Percentiles rank a stretch among this genome's conserved stretches.
These are phyloP conservation scores for Nansenia antarctica DNA, from an alignment of 2,113 vertebrate species.

Conservation along the genomic window DNA sequence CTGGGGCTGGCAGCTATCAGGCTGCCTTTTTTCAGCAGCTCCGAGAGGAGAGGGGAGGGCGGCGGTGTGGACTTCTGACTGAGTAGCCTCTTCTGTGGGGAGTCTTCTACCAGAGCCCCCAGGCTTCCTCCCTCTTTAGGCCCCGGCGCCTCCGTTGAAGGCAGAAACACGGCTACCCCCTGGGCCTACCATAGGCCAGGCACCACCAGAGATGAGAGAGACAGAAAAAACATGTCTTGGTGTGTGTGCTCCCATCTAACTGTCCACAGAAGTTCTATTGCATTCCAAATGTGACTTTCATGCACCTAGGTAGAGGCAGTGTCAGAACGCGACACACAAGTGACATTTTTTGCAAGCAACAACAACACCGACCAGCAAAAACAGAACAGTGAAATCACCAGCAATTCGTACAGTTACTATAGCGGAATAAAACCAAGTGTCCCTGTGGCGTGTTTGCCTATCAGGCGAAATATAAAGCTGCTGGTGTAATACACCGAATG, in stretches of 20 bases:
- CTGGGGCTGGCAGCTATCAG: constrained; percentile 94
- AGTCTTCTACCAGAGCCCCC: constrained; percentile 89
- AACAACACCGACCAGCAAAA: too few relatives aligned
- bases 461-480: too few relatives aligned
- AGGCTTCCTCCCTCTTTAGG: constrained; percentile 89
- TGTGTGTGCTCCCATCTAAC: not conserved
- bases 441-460: too few relatives aligned
- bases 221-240: not conserved
- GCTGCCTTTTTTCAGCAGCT: constrained; percentile 98
- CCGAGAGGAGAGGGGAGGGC: constrained; percentile 95
- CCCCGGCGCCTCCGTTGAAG: constrained; percentile 79
- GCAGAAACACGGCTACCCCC: constrained; percentile 86
- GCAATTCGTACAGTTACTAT: too few relatives aligned
- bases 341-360: too few relatives aligned
- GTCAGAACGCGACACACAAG: too few relatives aligned
- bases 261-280: not conserved
- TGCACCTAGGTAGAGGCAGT: too few relatives aligned
- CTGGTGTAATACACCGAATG: too few relatives aligned
- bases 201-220: too few relatives aligned
- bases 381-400: too few relatives aligned
- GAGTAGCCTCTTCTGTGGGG: constrained; percentile 94
- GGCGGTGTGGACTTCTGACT: constrained; percentile 95
- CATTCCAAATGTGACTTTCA: too few relatives aligned
- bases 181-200: constrained; percentile 83
- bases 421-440: too few relatives aligned